Conservation (phyloP, 2,888 invertebrate species). For the Trichogramma evanescens region DNA sequence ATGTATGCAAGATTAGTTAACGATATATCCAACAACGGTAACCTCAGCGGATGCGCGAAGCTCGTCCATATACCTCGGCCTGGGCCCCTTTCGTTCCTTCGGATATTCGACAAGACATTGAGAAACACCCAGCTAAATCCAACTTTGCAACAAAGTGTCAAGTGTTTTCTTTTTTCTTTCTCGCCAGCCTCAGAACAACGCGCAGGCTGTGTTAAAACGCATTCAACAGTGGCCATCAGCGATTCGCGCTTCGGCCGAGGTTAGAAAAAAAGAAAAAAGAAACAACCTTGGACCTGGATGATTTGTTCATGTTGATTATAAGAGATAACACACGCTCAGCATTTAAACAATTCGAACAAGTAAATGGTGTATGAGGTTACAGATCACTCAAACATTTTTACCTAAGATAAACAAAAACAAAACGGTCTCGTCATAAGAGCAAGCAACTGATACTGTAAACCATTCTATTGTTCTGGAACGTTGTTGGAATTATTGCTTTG, state of each 20-base stretch:
- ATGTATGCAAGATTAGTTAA: not conserved
- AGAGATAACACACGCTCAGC: conserved; percentile 21
- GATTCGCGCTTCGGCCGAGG: conserved; percentile 4
- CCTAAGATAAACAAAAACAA: conserved; percentile 11
- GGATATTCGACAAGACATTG: not conserved
- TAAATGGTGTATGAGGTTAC: conserved; percentile 29
- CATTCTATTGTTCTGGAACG: conserved; percentile 29
- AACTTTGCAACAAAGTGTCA: not conserved
- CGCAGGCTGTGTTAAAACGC: not conserved
- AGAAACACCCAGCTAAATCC: conserved; percentile 2
- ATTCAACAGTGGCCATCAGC: not conserved
- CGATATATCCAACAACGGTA: conserved; percentile 1
- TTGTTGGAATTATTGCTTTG: conserved; percentile 22
- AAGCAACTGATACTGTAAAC: conserved; percentile 27
- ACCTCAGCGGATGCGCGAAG: not conserved
- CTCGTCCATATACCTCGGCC: conserved; percentile 13
- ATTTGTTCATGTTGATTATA: conserved; percentile 12
- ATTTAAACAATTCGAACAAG: conserved; percentile 5
- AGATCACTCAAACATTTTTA: conserved; percentile 36
- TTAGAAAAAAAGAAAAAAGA: not conserved
- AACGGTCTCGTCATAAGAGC: too few species aligned
- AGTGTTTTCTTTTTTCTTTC: conserved; percentile 5
- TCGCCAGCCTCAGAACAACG: not conserved
- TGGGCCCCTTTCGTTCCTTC: conserved; percentile 4
- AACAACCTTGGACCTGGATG: conserved; percentile 1